Evolutionary conservation across 2,888 invertebrate genomes (phyloP).

Genomic region (Chrysopilus asiliformis): DNA sequence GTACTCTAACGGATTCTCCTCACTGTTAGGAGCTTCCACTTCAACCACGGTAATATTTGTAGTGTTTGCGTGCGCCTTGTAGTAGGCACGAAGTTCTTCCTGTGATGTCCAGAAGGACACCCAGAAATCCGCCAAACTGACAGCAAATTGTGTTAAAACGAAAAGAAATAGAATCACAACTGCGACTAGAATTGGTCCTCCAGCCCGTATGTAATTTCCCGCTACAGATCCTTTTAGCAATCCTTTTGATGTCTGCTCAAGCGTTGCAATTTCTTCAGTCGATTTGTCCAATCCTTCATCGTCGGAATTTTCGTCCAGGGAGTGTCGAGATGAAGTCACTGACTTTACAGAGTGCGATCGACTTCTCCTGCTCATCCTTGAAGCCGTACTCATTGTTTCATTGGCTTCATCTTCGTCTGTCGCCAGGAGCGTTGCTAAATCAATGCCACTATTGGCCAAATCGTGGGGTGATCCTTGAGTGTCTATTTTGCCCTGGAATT

Average conservation of each 20-base stretch:
- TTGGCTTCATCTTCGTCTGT: conserved; percentile 25
- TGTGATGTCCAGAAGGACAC: conserved; percentile 47
- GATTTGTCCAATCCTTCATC: conserved; percentile 25
- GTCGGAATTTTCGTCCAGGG: conserved; percentile 17
- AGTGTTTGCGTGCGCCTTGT: conserved; percentile 1
- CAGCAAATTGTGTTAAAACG: conserved; percentile 44
- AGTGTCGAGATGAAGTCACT: conserved; percentile 8
- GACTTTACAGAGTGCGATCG: conserved; percentile 11
- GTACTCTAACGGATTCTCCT: neutral
- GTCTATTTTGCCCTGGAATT: conserved; percentile 35
- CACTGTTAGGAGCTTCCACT: neutral
- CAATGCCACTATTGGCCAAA: conserved; percentile 36
- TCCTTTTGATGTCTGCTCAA: conserved; percentile 36
- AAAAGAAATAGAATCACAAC: conserved; percentile 36
- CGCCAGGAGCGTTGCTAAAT: conserved; percentile 39
- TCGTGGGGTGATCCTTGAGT: conserved; percentile 37
- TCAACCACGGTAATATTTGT: neutral
- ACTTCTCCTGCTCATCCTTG: conserved; percentile 4
- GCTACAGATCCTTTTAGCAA: conserved; percentile 34
- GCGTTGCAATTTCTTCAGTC: conserved; percentile 7
- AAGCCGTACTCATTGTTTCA: conserved; percentile 6
- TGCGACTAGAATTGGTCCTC: conserved; percentile 37
- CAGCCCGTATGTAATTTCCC: conserved; percentile 40
- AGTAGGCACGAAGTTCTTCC: conserved; percentile 19
- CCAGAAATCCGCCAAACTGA: conserved; percentile 55